Base-by-base conservation (phyloP, 2,888 invertebrate genomes). In the Philereme vetulata region DNA sequence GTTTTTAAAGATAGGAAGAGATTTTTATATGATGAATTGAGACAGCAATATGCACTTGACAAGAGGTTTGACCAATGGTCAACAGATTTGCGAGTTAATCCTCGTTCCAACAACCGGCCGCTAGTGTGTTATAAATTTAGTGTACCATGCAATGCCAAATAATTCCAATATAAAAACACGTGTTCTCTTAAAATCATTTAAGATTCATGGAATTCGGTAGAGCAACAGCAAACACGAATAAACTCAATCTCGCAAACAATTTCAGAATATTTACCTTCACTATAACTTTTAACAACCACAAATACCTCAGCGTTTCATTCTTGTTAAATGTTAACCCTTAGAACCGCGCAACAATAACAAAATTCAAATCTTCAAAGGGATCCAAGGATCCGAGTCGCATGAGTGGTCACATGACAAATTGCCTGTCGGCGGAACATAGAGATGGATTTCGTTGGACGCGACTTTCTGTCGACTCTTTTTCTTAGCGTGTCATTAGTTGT, bases 321-420 rank as follows among this genome's bases (percentile, higher is more conserved):
- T 52, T 62, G 62, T 62, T 62, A 62, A 62, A 49, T 62, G 62
- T 62, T 62, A 62, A 62, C 62, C 58, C 62, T 62, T 52, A 62
- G 43, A 48, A 51, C 59, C 57, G 54, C 64, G 66, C 64, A 66
- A 72, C 70, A 72, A 72, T 72, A 72, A 72, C 70, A 72, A 72
- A 72, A 70, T 83, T 77, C 77, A 80, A 81, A 82, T 81, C 76
- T 76, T 78, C 76, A 76, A 81, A 84, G 83, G 84, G 83, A 79
- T 81, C 69, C 79, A 66, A 71, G 69, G 81, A 81, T 85, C 84
- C 83, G 80, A 78, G 76, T 77, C 82, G 86, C 82, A 74, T 85
- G 87, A 86, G 78, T 80, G 84, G 82, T 64, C 79, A 65, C 73
- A 84, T 89, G 89, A 91, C 90, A 91, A 91, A 91, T 91, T 88